phyloP scores from a whole-genome alignment of 2,797 vertebrate genomes.

The Odontamblyopus lacepedii region DNA sequence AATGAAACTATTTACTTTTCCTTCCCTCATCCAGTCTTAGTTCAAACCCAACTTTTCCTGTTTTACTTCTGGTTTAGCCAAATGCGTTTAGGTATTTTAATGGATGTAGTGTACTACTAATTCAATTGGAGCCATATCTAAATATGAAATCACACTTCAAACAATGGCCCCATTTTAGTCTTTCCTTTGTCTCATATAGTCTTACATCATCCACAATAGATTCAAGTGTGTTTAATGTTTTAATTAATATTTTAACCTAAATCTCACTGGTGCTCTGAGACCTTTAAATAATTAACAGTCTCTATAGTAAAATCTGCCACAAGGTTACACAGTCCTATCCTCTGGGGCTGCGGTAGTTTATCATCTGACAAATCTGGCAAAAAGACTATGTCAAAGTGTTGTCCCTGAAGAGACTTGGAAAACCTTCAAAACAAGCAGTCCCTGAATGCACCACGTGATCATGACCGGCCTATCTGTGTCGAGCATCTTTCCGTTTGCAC shows the following conservation, averaged over 20 bases:
- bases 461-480: not conserved
- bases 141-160: not conserved
- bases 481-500: not conserved
- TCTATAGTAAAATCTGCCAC: conserved; percentile 4
- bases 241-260: not conserved
- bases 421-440: conserved; percentile 34
- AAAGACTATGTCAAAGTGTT: conserved; percentile 48
- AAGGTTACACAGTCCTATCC: not conserved
- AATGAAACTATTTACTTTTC: not conserved
- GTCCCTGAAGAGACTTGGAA: conserved; percentile 35
- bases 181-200: not conserved
- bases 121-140: not conserved
- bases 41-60: not conserved
- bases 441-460: not conserved
- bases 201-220: conserved; percentile 6
- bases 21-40: not conserved
- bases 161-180: not conserved
- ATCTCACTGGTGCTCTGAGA: not conserved
- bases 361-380: conserved; percentile 30
- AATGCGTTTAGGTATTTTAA: not conserved
- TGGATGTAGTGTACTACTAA: not conserved
- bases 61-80: not conserved
- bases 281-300: not conserved
- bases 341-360: not conserved
- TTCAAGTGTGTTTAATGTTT: not conserved